A percentile compares a stretch with the other conserved stretches of the same genome.
phyloP scores from a whole-genome alignment of 37 sponge, comb jelly and placozoan genomes.

The Aplysina aerophoba region DNA sequence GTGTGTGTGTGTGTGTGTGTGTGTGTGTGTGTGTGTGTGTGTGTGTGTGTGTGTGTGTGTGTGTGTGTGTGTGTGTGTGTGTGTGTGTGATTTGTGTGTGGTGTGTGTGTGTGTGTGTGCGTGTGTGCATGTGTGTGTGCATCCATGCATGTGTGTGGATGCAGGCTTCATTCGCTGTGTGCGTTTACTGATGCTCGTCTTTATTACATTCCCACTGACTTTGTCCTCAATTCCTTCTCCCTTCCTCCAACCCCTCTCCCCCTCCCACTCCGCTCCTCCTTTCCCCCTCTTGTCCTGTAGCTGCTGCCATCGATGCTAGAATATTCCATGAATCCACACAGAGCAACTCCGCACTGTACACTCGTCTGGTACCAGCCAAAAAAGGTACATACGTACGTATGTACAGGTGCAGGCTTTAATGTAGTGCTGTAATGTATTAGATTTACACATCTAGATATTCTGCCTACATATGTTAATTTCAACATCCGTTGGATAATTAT shows the following conservation, averaged over 20 bases:
- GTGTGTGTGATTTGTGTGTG: too few relatives aligned
- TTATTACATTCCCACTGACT: neutral
- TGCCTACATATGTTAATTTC: too few relatives aligned
- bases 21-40: too few relatives aligned
- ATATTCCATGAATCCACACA: slow-evolving; percentile 98
- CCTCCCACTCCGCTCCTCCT: neutral
- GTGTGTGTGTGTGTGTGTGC: neutral
- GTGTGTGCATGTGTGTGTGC: neutral
- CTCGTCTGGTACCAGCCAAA: slow-evolving; percentile 68
- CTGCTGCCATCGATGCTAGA: slow-evolving; percentile 96
- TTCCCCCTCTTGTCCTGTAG: slow-evolving; percentile 39
- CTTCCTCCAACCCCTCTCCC: neutral
- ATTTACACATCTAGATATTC: neutral
- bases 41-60: too few relatives aligned
- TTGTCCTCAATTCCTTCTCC: neutral
- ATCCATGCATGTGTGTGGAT: neutral
- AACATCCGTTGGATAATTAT: too few relatives aligned
- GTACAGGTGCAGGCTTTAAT: neutral
- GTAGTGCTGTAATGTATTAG: neutral
- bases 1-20: too few relatives aligned
- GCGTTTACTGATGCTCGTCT: neutral
- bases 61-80: too few relatives aligned
- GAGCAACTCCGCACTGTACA: slow-evolving; percentile 76
- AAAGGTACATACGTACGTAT: too few relatives aligned
- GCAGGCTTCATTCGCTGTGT: neutral